Evolutionary conservation across 2,113 vertebrate species (phyloP).

Genomic region (Tyto alba): DNA sequence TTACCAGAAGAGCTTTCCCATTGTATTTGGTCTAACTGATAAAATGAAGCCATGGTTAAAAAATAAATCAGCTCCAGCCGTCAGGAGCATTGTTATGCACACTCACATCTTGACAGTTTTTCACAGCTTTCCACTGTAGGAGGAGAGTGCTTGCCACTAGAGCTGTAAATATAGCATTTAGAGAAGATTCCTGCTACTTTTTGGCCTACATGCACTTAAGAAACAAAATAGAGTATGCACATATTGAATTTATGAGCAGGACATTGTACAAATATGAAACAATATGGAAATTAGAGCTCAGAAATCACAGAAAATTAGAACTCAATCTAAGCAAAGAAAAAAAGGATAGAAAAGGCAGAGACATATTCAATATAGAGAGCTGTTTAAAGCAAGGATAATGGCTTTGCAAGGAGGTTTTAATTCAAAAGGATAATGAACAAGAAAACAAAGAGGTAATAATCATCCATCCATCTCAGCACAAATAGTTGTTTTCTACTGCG

Average conservation of each 20-base stretch:
- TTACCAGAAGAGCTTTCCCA: background rate
- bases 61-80: slow-evolving; percentile 42
- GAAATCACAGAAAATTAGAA: slow-evolving; percentile 30
- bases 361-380: background rate
- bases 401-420: slow-evolving; percentile 33
- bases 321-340: background rate
- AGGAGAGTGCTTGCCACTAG: slow-evolving; percentile 31
- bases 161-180: slow-evolving; percentile 36
- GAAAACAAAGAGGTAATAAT: slow-evolving; percentile 41
- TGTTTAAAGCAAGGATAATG: slow-evolving; percentile 38
- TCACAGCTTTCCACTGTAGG: slow-evolving; percentile 53
- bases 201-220: background rate
- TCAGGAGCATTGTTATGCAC: slow-evolving; percentile 38
- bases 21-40: background rate
- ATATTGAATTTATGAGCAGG: background rate
- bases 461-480: slow-evolving; percentile 4
- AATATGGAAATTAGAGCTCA: slow-evolving; percentile 17
- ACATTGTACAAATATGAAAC: background rate
- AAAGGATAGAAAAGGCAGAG: background rate
- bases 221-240: background rate
- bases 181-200: slow-evolving; percentile 27
- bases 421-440: slow-evolving; percentile 43
- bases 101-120: slow-evolving; percentile 53
- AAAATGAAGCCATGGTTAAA: slow-evolving; percentile 54
- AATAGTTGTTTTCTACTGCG: background rate